phyloP scores from a whole-genome alignment of 2,113 vertebrate species.

The Dicentrarchus labrax region DNA sequence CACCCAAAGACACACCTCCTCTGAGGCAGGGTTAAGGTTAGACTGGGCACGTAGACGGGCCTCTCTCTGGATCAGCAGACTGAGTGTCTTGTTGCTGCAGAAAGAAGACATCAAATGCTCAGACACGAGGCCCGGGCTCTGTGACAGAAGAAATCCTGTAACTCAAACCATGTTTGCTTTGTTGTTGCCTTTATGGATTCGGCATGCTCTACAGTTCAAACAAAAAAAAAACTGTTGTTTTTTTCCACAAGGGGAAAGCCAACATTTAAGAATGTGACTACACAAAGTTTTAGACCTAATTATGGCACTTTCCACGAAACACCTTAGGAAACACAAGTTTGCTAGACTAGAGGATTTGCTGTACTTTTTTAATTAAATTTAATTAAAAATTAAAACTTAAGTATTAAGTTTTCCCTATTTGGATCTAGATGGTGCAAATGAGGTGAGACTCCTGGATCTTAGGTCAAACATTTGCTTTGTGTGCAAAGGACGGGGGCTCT shows the following conservation, averaged over 20 bases:
- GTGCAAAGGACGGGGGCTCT: neutral
- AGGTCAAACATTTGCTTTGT: neutral
- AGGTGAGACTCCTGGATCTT: neutral
- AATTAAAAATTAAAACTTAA: too few relatives aligned
- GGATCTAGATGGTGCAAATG: neutral
- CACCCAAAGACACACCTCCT: neutral
- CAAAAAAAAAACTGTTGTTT: neutral
- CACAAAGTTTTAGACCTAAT: neutral
- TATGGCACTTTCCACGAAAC: neutral
- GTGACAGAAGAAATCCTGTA: conserved; percentile 13
- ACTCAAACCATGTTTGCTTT: conserved; percentile 9
- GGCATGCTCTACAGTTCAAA: neutral
- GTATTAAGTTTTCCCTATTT: neutral
- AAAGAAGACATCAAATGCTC: conserved; percentile 26
- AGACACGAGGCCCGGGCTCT: neutral
- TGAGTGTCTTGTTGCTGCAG: neutral
- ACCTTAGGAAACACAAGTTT: neutral
- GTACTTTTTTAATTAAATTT: too few relatives aligned
- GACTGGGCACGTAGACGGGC: neutral
- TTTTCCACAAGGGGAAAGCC: neutral
- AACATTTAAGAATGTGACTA: neutral
- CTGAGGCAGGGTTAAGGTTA: neutral
- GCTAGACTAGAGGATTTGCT: too few relatives aligned
- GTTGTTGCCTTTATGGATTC: conserved; percentile 10
- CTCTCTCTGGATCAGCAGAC: neutral